A percentile compares a stretch with the other conserved stretches of the same genome.
These are phyloP conservation scores for Lepidurus packardi DNA, from an alignment of 1,140 invertebrate species.

Conservation along the genomic window DNA sequence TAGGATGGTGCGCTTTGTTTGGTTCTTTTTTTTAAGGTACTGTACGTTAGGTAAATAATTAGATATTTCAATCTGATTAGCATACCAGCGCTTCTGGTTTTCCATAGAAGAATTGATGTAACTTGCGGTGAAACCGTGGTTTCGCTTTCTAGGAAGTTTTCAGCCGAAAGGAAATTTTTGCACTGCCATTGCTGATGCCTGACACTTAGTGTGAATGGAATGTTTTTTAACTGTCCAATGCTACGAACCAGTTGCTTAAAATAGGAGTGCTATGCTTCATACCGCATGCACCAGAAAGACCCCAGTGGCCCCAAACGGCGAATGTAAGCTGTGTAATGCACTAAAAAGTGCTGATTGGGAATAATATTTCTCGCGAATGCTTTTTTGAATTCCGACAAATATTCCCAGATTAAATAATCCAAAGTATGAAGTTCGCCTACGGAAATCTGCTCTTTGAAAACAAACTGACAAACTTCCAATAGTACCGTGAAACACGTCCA, in stretches of 20 bases:
- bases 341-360: neutral
- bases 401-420: slow-evolving; percentile 25
- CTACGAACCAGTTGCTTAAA: slow-evolving; percentile 27
- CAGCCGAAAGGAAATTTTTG: neutral
- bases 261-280: slow-evolving; percentile 32
- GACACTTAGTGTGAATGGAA: slow-evolving; percentile 22
- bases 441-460: slow-evolving; percentile 31
- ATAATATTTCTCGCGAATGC: slow-evolving; percentile 26
- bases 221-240: slow-evolving; percentile 25
- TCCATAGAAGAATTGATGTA: neutral
- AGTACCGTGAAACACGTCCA: slow-evolving; percentile 24
- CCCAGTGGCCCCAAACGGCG: slow-evolving; percentile 16
- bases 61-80: neutral
- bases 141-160: neutral
- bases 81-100: neutral
- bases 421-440: slow-evolving; percentile 5
- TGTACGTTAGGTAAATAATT: slow-evolving; percentile 1
- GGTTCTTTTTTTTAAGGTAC: neutral
- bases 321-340: neutral
- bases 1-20: no score
- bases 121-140: neutral
- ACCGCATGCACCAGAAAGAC: slow-evolving; percentile 22
- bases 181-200: slow-evolving; percentile 28
- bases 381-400: slow-evolving; percentile 28
- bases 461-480: slow-evolving; percentile 25